phyloP scores from a whole-genome alignment of 2,113 vertebrate species.

The Tympanuchus pallidicinctus region DNA sequence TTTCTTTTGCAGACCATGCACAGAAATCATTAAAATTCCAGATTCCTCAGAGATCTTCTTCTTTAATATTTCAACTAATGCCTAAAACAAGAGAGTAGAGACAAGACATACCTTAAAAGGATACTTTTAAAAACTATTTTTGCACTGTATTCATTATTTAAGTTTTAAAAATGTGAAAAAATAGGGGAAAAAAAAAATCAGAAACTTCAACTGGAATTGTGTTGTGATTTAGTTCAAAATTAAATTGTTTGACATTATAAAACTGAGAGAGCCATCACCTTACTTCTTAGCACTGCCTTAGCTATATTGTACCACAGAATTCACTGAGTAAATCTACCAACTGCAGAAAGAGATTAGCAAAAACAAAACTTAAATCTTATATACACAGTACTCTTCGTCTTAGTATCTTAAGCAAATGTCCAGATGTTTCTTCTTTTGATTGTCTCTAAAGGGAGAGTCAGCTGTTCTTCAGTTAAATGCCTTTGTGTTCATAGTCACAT shows the following conservation, averaged over 20 bases:
- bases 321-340: neutral
- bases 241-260: neutral
- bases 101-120: neutral
- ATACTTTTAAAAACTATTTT: neutral
- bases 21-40: neutral
- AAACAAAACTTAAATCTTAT: neutral
- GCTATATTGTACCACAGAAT: neutral
- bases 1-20: neutral
- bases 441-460: neutral
- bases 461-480: neutral
- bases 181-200: neutral
- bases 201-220: neutral
- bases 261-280: neutral
- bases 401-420: neutral
- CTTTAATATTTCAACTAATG: neutral
- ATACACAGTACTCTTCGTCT: neutral
- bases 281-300: neutral
- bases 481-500: neutral
- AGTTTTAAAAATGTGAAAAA: neutral
- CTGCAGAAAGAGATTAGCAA: neutral
- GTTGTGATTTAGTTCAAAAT: neutral
- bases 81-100: neutral
- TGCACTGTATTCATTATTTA: neutral
- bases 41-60: neutral
- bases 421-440: neutral